Evolutionary conservation across 2,888 invertebrate genomes (phyloP).

Genomic region (Cantharis rufa): DNA sequence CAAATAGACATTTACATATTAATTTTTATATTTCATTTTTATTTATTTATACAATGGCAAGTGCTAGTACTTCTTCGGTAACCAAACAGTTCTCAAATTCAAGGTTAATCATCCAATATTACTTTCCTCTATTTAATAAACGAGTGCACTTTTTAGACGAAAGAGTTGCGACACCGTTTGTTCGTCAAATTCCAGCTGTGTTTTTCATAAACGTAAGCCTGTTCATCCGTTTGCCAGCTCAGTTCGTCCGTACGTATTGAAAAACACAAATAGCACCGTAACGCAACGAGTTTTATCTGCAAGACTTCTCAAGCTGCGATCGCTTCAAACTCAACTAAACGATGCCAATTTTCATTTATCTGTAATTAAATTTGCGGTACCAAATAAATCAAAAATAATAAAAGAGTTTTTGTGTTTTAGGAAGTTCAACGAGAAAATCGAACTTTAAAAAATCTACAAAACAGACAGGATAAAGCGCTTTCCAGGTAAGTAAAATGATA

Average conservation of each 20-base stretch:
- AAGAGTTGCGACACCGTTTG: slow-evolving; percentile 52
- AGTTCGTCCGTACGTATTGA: slow-evolving; percentile 27
- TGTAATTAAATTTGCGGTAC: slow-evolving; percentile 56
- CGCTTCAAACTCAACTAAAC: slow-evolving; percentile 77
- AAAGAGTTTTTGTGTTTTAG: slow-evolving; percentile 50
- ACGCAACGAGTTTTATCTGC: slow-evolving; percentile 75
- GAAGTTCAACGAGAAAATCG: slow-evolving; percentile 75
- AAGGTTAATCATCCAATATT: neutral
- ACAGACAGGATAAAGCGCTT: slow-evolving; percentile 78
- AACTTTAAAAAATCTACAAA: slow-evolving; percentile 74
- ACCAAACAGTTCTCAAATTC: neutral
- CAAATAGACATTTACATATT: slow-evolving; percentile 24
- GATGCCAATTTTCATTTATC: slow-evolving; percentile 80
- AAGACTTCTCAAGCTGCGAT: slow-evolving; percentile 73
- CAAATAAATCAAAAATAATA: neutral
- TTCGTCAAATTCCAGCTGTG: slow-evolving; percentile 54
- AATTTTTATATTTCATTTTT: slow-evolving; percentile 16
- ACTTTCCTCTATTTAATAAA: neutral
- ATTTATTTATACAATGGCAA: slow-evolving; percentile 35
- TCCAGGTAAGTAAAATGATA: slow-evolving; percentile 59
- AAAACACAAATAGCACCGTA: slow-evolving; percentile 40
- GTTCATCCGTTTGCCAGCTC: slow-evolving; percentile 50
- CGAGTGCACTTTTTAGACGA: slow-evolving; percentile 42
- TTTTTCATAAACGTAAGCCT: slow-evolving; percentile 50
- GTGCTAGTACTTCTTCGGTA: slow-evolving; percentile 31